Percentiles rank a stretch among this genome's conserved stretches.
Evolutionary conservation across 2,797 vertebrate genomes (phyloP).

Genomic region (Notolepis coatsorum): DNA sequence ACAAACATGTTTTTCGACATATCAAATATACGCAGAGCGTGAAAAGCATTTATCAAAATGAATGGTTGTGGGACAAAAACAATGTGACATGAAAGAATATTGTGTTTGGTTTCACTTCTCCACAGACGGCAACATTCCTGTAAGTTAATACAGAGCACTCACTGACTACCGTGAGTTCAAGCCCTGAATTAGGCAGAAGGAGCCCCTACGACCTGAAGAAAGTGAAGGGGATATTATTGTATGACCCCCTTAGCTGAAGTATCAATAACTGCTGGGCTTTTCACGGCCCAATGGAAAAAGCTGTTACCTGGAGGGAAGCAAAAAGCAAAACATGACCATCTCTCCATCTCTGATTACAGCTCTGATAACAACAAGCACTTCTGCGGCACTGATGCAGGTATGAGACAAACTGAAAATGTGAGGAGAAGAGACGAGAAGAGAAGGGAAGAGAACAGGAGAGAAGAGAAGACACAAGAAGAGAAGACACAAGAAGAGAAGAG

Average conservation of each 20-base stretch:
- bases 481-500: not conserved
- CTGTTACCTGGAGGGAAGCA: slow-evolving; percentile 46
- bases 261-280: slow-evolving; percentile 66
- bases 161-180: slow-evolving; percentile 41
- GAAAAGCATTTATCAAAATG: slow-evolving; percentile 42
- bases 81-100: slow-evolving; percentile 43
- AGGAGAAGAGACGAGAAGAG: not conserved
- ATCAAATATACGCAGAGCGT: slow-evolving; percentile 39
- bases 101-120: slow-evolving; percentile 60
- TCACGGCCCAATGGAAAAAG: slow-evolving; percentile 52
- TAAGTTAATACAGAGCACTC: slow-evolving; percentile 64
- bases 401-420: slow-evolving; percentile 41
- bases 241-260: slow-evolving; percentile 56
- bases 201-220: slow-evolving; percentile 45
- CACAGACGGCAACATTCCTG: slow-evolving; percentile 59
- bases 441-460: not conserved
- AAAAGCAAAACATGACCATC: slow-evolving; percentile 49
- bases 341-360: slow-evolving; percentile 63
- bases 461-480: too few species aligned
- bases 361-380: slow-evolving; percentile 45
- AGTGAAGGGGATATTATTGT: slow-evolving; percentile 63
- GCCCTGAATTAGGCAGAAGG: slow-evolving; percentile 39
- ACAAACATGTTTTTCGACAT: slow-evolving; percentile 31
- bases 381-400: slow-evolving; percentile 53
- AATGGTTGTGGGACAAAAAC: slow-evolving; percentile 47